These are phyloP conservation scores for Mirounga angustirostris DNA, from an alignment of 2,113 vertebrate species.

Conservation along the genomic window DNA sequence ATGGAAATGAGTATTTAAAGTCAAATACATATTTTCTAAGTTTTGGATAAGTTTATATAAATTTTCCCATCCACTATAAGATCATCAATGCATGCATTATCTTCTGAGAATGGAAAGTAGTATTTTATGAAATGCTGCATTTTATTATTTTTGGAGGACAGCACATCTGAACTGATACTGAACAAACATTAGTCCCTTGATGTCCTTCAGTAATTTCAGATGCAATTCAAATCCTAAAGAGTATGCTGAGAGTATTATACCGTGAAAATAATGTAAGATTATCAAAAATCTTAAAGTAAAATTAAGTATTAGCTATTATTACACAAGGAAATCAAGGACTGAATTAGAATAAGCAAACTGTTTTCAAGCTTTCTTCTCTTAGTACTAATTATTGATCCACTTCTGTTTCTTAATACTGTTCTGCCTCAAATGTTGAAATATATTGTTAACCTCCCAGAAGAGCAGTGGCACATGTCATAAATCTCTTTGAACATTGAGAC, in stretches of 20 bases:
- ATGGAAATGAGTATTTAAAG: conserved; percentile 39
- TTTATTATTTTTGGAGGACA: conserved; percentile 29
- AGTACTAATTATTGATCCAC: neutral
- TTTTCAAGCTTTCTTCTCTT: conserved; percentile 13
- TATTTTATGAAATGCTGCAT: conserved; percentile 33
- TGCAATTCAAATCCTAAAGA: neutral
- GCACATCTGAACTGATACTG: neutral
- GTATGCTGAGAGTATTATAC: neutral
- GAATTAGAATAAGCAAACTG: neutral
- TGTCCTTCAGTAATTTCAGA: conserved; percentile 21
- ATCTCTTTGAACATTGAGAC: neutral
- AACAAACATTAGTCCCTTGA: neutral
- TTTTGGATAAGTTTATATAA: conserved; percentile 24
- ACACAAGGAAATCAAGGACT: neutral
- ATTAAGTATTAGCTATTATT: neutral
- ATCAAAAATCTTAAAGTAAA: neutral
- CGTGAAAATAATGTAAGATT: neutral
- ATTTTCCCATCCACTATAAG: neutral
- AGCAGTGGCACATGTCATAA: neutral
- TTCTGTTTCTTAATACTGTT: conserved; percentile 10
- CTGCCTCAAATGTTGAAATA: conserved; percentile 15
- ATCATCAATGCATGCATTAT: neutral
- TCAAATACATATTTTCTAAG: neutral
- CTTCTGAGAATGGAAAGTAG: conserved; percentile 44
- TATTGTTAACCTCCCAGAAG: neutral